Conservation (phyloP, 2,888 invertebrate genomes). For the Cryptus armator region DNA sequence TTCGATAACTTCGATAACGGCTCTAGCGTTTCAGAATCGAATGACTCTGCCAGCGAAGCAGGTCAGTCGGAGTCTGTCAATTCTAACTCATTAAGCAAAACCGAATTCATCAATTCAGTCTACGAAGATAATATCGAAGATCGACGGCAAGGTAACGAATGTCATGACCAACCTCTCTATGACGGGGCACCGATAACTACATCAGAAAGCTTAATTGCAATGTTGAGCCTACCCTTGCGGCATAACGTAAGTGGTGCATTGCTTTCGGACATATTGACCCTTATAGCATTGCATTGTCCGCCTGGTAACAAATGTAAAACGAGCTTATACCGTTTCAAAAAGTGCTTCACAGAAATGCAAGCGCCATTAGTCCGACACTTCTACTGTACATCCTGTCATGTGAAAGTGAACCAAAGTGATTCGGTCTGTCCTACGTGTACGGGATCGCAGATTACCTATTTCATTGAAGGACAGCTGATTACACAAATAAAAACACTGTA, state of each 20-base stretch:
- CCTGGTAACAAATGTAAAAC: conserved; percentile 5
- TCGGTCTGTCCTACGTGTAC: not conserved
- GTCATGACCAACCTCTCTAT: not conserved
- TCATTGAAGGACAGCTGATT: conserved; percentile 19
- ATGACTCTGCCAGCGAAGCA: too few species aligned
- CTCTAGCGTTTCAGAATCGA: too few species aligned
- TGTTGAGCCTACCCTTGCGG: conserved; percentile 15
- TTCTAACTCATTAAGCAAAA: too few species aligned
- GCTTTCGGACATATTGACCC: conserved; percentile 9
- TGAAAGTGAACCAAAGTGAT: not conserved
- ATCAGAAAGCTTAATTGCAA: conserved; percentile 38
- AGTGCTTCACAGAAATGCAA: not conserved
- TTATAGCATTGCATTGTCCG: conserved; percentile 32
- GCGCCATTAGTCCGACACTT: conserved; percentile 23
- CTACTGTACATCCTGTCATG: conserved; percentile 13
- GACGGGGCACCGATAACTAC: conserved; percentile 37
- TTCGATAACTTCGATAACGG: too few species aligned
- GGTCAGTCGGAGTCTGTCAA: too few species aligned
- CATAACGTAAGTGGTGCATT: conserved; percentile 24
- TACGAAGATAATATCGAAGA: too few species aligned
- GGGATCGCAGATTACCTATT: conserved; percentile 12
- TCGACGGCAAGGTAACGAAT: too few species aligned
- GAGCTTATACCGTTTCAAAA: conserved; percentile 10
- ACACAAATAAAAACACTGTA: not conserved
- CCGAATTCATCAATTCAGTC: too few species aligned